Evolutionary conservation across 53 echinoderm and acorn worm species (phyloP).

Genomic region (Temnopleurus reevesii): DNA sequence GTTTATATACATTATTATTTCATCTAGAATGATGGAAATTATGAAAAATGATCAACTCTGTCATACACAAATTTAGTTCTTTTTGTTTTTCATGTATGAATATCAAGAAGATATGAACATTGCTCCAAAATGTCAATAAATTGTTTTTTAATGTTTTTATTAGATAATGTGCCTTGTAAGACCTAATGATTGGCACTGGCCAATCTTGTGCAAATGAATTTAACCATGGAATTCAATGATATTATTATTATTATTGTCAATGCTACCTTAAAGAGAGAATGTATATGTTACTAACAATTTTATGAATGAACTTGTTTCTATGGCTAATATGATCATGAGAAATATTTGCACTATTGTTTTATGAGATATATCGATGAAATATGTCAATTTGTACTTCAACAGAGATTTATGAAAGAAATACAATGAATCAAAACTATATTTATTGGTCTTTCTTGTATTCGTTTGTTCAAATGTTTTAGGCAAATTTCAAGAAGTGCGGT

Average conservation of each 20-base stretch:
- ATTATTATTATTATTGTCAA: background rate
- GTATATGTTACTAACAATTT: background rate
- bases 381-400: conserved; percentile 22
- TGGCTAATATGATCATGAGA: background rate
- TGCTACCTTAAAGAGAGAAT: too few species aligned
- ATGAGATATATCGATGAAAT: background rate
- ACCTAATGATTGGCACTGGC: too few species aligned
- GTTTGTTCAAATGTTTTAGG: background rate
- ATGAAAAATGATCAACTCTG: too few species aligned
- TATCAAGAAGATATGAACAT: too few species aligned
- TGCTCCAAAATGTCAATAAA: too few species aligned
- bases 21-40: too few species aligned
- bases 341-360: background rate
- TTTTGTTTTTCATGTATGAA: too few species aligned
- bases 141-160: too few species aligned
- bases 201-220: background rate
- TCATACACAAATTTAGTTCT: too few species aligned
- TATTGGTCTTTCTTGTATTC: background rate
- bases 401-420: conserved; percentile 15
- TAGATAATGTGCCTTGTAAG: too few species aligned
- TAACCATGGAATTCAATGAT: background rate
- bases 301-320: background rate
- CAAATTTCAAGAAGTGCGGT: background rate
- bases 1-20: too few species aligned
- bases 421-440: background rate